Evolutionary conservation across 2,113 vertebrate species (phyloP), one percentile per base, ranked within the genome.

Genomic region (Polypterus bichir): DNA sequence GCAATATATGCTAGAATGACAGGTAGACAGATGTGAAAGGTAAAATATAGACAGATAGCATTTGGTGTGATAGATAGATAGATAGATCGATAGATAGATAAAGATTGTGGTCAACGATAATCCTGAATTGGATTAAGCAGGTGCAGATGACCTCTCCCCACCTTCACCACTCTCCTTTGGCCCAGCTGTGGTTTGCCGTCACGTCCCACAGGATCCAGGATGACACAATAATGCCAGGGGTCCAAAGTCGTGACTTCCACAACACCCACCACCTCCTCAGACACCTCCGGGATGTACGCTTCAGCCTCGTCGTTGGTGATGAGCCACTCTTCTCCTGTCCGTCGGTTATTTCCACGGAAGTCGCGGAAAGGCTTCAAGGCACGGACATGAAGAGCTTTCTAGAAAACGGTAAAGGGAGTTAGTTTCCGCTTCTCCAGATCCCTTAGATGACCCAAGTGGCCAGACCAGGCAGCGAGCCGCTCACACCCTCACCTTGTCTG

Each of bases 241-340:
- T 75, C 89, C 68, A 94, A 74, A 0, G 90, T 92, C 48, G 90
- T 94, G 65, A 96, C 88, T 0, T 83, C 47, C 9, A 92, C 89
- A 1, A 90, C 78, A 0, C 88, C 87, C 59, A 92, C 77, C 68
- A 94, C 86, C 70, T 93, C 89, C 79, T 96, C 92, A 0, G 87
- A 59, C 55, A 96, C 93, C 0, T 91, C 87, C 0, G 93, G 91
- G 63, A 96, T 87, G 46, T 94, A 89, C 1, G 90, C 91, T 68
- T 92, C 89, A 0, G 90, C 68, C 65, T 93, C 87, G 0, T 64
- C 80, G 63, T 87, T 76, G 0, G 90, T 95, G 55, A 94, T 86
- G 65, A 94, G 78, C 93, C 92, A 94, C 66, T 96, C 92, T 77
- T 94, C 92, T 0, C 93, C 93, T 0, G 91, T 94, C 9, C 83